Conservation (phyloP, 2,113 vertebrate species). For the Microcebus murinus region DNA sequence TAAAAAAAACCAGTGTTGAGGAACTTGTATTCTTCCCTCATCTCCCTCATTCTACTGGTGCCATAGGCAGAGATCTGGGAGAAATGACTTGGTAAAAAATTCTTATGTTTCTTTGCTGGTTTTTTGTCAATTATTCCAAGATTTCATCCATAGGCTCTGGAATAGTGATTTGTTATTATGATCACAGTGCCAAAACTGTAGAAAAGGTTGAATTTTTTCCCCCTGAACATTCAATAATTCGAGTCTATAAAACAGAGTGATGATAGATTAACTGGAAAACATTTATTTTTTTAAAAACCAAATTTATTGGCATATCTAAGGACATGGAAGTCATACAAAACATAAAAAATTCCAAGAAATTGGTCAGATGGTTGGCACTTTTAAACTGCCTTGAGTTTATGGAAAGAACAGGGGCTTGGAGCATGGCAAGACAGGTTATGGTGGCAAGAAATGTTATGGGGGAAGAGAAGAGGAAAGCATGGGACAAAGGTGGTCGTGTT, state of each 20-base stretch:
- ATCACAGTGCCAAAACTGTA: neutral
- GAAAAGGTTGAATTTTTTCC: neutral
- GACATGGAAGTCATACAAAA: neutral
- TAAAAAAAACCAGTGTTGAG: no score
- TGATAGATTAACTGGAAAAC: neutral
- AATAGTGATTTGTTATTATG: neutral
- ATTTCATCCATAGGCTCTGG: neutral
- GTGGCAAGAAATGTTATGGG: neutral
- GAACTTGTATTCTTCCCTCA: no score
- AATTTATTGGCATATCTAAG: neutral
- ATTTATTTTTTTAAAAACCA: no score
- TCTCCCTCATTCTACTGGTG: neutral
- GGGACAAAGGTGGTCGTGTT: neutral
- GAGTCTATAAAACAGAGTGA: neutral
- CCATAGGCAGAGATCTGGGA: neutral
- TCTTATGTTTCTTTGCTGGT: neutral
- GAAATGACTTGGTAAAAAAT: neutral
- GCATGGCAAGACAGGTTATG: neutral
- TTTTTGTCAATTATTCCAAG: neutral
- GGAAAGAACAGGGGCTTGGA: neutral
- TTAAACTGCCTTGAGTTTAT: neutral
- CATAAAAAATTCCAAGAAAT: neutral
- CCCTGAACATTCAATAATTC: neutral
- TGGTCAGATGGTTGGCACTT: neutral
- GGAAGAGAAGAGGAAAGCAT: neutral